These are phyloP conservation scores for Pachypeltis micranthus DNA, from an alignment of 1,140 invertebrate species.

Conservation along the genomic window DNA sequence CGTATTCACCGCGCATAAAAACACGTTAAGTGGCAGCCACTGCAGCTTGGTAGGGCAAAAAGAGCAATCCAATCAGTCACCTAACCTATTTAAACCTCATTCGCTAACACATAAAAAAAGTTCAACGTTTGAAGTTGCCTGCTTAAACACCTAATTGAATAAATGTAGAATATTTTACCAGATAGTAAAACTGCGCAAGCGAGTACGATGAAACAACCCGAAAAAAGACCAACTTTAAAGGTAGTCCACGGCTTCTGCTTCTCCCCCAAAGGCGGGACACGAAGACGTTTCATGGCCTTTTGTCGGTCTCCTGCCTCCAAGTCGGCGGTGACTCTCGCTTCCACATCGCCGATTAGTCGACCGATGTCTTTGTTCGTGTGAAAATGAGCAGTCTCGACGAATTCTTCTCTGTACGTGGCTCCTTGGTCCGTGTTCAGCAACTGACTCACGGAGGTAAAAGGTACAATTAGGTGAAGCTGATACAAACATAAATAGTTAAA, in stretches of 20 bases:
- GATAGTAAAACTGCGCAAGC: slow-evolving; percentile 58
- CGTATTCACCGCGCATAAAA: too few species aligned
- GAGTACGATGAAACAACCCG: slow-evolving; percentile 68
- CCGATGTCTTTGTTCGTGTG: slow-evolving; percentile 81
- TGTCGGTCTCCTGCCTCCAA: slow-evolving; percentile 72
- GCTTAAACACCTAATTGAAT: too few species aligned
- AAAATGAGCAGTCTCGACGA: slow-evolving; percentile 73
- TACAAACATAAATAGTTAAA: background rate
- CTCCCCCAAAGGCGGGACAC: slow-evolving; percentile 77
- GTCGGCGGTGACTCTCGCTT: slow-evolving; percentile 66
- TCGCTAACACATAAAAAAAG: too few species aligned
- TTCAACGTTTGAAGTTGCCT: too few species aligned
- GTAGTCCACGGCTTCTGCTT: slow-evolving; percentile 72
- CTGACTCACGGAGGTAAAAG: too few species aligned
- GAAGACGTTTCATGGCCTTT: slow-evolving; percentile 72
- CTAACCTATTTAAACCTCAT: too few species aligned
- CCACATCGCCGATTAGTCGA: slow-evolving; percentile 71
- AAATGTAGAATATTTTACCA: too few species aligned
- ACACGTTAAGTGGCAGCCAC: too few species aligned
- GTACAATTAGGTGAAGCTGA: too few species aligned
- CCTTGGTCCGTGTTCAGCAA: slow-evolving; percentile 45
- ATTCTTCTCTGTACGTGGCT: slow-evolving; percentile 58
- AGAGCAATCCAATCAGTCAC: too few species aligned
- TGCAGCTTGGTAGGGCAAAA: too few species aligned
- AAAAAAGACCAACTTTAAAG: slow-evolving; percentile 71